Percentiles rank a stretch among this genome's conserved stretches.
phyloP scores from a whole-genome alignment of 2,888 invertebrate genomes.

The Stenichneumon culpator region DNA sequence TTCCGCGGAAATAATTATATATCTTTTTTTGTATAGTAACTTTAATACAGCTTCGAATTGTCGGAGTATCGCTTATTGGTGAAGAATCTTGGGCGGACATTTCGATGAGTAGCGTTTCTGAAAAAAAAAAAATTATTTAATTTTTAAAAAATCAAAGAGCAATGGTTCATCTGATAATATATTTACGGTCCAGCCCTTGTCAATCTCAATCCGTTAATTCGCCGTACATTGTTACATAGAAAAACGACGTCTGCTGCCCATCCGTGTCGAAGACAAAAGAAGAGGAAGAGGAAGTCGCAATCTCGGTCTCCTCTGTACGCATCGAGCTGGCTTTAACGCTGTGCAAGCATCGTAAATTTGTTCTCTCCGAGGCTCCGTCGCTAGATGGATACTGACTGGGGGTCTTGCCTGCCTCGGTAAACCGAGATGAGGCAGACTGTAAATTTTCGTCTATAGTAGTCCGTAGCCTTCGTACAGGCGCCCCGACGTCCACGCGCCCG shows the following conservation, averaged over 20 bases:
- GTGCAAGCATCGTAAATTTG: slow-evolving; percentile 35
- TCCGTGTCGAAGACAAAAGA: slow-evolving; percentile 55
- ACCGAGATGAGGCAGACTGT: background rate
- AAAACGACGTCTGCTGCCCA: background rate
- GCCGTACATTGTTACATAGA: slow-evolving; percentile 4
- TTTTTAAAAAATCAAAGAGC: too few species aligned
- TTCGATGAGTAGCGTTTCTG: background rate
- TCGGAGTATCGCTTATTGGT: too few species aligned
- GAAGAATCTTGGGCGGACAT: background rate
- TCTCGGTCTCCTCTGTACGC: slow-evolving; percentile 12
- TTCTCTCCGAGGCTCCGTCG: slow-evolving; percentile 17
- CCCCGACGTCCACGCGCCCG: slow-evolving; percentile 40
- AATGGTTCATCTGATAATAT: slow-evolving; percentile 2
- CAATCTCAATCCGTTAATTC: background rate
- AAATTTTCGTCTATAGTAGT: slow-evolving; percentile 29
- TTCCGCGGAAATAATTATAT: background rate
- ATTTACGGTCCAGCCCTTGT: background rate
- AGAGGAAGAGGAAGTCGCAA: slow-evolving; percentile 57
- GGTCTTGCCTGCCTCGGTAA: slow-evolving; percentile 13
- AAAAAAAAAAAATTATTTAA: too few species aligned
- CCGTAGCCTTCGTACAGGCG: slow-evolving; percentile 42
- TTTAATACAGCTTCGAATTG: background rate
- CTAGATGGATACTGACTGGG: slow-evolving; percentile 17
- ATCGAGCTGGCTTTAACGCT: background rate
- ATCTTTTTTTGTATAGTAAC: background rate